Percentiles rank a stretch among this genome's conserved stretches.
Conservation (phyloP, 1,140 invertebrate species). For the Oscheius sp. region DNA sequence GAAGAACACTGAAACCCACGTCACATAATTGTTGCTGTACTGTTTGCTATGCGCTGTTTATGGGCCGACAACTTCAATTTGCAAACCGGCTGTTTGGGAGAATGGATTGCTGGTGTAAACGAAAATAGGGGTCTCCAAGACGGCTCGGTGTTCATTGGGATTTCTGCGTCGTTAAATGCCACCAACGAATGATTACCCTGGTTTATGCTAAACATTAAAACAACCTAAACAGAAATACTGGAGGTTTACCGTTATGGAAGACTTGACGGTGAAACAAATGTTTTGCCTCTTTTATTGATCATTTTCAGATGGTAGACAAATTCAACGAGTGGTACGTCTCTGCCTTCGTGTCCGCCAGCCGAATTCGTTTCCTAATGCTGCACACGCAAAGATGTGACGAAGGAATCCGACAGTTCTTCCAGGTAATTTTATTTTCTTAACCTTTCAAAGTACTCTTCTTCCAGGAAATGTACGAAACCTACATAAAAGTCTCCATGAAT, state of each 20-base stretch:
- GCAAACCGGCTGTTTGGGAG: too few relatives aligned
- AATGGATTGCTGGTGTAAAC: too few relatives aligned
- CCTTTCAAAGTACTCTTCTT: neutral
- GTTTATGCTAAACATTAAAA: too few relatives aligned
- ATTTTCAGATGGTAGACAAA: constrained; percentile 77
- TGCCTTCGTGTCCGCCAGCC: constrained; percentile 93
- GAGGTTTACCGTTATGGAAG: neutral
- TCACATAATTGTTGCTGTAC: too few relatives aligned
- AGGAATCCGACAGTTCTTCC: constrained; percentile 94
- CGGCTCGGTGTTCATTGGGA: too few relatives aligned
- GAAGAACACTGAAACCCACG: too few relatives aligned
- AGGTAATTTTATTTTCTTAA: too few relatives aligned
- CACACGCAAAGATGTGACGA: constrained; percentile 97
- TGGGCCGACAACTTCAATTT: too few relatives aligned
- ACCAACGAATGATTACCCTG: too few relatives aligned
- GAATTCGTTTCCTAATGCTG: constrained; percentile 82
- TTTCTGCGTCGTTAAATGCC: too few relatives aligned
- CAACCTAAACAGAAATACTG: neutral
- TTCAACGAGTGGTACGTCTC: constrained; percentile 99
- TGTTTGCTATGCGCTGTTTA: too few relatives aligned
- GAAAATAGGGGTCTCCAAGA: too few relatives aligned
- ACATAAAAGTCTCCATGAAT: constrained; percentile 95
- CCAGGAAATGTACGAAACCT: constrained; percentile 93
- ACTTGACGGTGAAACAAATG: neutral
- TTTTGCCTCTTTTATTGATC: neutral